Percentiles rank a stretch among this genome's conserved stretches.
phyloP scores from a whole-genome alignment of 2,797 vertebrate genomes.

The Scyliorhinus canicula region DNA sequence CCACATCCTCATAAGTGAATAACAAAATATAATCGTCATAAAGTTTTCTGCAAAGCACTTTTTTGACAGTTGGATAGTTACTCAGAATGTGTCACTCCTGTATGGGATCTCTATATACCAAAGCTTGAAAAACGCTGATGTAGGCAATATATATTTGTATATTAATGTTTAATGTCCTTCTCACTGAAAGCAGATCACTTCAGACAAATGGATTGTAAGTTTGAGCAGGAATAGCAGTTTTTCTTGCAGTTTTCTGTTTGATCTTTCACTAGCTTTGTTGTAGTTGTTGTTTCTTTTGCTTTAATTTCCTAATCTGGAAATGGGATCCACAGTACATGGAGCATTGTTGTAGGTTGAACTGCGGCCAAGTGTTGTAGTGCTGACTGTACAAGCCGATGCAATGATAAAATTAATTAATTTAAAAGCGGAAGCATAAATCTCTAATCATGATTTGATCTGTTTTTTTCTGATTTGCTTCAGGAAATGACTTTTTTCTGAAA shows the following conservation, averaged over 20 bases:
- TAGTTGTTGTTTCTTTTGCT: not conserved
- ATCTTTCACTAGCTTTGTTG: not conserved
- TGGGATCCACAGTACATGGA: not conserved
- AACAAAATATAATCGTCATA: not conserved
- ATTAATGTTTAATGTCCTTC: not conserved
- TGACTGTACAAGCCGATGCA: not conserved
- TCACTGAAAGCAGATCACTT: not conserved
- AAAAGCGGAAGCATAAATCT: not conserved
- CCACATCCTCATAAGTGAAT: no score
- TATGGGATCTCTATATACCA: not conserved
- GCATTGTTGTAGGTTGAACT: not conserved
- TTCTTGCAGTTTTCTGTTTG: not conserved
- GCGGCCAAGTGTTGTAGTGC: not conserved
- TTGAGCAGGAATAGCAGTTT: constrained; percentile 17
- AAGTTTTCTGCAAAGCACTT: not conserved
- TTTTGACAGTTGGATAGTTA: not conserved
- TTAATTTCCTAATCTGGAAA: constrained; percentile 4
- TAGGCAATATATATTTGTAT: not conserved
- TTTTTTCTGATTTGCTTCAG: not conserved
- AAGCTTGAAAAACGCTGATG: not conserved
- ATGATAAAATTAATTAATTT: not conserved
- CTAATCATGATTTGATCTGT: not conserved
- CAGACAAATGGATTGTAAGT: not conserved
- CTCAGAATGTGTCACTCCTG: not conserved
- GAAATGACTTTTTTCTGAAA: not conserved